Evolutionary conservation across 2,888 invertebrate species (phyloP).

Genomic region (Pecten maximus): DNA sequence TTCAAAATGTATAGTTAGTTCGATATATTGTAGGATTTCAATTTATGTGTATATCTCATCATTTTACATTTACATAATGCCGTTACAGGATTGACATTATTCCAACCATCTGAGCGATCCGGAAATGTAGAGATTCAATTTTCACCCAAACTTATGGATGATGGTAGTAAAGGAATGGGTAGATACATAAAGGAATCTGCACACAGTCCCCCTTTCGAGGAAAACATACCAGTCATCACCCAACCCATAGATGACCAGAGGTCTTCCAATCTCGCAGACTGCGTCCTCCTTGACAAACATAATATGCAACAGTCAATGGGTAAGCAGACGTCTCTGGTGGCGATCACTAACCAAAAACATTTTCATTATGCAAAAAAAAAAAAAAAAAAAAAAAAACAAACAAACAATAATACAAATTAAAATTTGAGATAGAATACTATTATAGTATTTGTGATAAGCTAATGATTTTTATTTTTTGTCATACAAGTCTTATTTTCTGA

Average conservation of each 20-base stretch:
- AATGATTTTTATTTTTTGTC: too few relatives aligned
- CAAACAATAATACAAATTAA: neutral
- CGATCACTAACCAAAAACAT: too few relatives aligned
- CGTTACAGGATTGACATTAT: neutral
- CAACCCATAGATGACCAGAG: neutral
- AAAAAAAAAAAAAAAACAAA: too few relatives aligned
- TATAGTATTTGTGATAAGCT: too few relatives aligned
- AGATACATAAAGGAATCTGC: neutral
- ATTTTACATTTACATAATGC: neutral
- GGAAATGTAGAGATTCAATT: neutral
- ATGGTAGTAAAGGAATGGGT: neutral
- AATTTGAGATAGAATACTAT: neutral
- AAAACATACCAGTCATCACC: neutral
- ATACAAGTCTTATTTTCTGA: too few relatives aligned
- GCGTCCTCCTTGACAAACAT: neutral
- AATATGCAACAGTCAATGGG: neutral
- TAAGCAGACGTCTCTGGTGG: neutral
- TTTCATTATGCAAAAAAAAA: too few relatives aligned
- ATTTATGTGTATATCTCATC: neutral
- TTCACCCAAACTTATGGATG: neutral
- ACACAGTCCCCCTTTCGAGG: neutral
- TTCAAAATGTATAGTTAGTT: too few relatives aligned
- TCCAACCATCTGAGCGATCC: neutral
- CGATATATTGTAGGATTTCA: too few relatives aligned
- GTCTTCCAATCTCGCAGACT: neutral